Base-by-base conservation (phyloP, 1,140 invertebrate genomes). In the Drosophila hydei region DNA sequence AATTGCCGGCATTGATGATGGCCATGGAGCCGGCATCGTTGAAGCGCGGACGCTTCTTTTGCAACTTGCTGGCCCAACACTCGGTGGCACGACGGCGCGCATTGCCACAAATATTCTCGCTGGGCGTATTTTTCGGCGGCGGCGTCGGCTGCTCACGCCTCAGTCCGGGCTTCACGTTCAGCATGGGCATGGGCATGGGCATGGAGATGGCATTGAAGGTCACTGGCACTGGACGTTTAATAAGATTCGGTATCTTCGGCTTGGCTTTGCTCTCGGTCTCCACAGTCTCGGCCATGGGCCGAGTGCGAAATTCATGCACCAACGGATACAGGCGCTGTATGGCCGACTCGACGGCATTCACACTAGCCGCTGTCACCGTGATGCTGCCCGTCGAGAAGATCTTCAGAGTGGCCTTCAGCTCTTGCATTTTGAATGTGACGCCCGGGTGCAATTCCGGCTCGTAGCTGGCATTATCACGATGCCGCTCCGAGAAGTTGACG, bases 371-470 rank as follows among this genome's bases (percentile, higher is more conserved):
- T 93, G 97, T 98, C 18, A 99, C 97, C 71, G 98, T 99, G 48
- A 99, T 96, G 93, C 97, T 98, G 77, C 98, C 98, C 33, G 98
- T 99, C 50, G 98, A 98, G 93, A 99, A 99, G 93, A 99, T 98
- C 93, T 99, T 99, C 45, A 99, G 92, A 40, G 98, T 99, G 21
- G 98, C 98, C 93, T 97, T 98, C 72, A 96, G 96, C 81, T 96
- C 94, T 90, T 95, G 96, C 72, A 99, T 92, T 92, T 96, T 97
- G 92, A 97, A 99, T 16, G 98, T 99, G 12, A 98, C 98, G 75
- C 98, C 98, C 63, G 98, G 98, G 94, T 99, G 98, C 55, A 99
- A 93, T 93, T 99, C 98, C 54, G 98, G 98, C 93, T 99, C 98
- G 92, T 99, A 99, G 91, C 96, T 97, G 91, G 85, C 96, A 77